These are phyloP conservation scores for Phymatocera aterrima DNA, from an alignment of 2,888 invertebrate species.

Conservation along the genomic window DNA sequence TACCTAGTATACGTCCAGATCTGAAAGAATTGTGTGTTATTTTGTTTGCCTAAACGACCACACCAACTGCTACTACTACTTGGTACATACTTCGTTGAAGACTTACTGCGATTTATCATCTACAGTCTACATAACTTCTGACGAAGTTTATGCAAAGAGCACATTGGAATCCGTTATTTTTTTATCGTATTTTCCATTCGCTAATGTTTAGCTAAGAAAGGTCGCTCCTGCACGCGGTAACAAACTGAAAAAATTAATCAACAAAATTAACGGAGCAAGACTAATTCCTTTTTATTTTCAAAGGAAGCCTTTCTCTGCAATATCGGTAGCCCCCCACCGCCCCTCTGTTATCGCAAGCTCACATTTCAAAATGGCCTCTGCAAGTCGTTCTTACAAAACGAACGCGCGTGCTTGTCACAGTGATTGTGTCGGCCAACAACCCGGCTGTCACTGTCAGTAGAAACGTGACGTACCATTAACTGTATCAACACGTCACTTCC, in stretches of 20 bases:
- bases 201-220: neutral
- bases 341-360: slow-evolving; percentile 37
- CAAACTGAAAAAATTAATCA: neutral
- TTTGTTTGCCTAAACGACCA: neutral
- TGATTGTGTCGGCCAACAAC: slow-evolving; percentile 50
- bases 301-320: slow-evolving; percentile 62
- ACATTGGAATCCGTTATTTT: too few relatives aligned
- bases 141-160: too few relatives aligned
- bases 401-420: slow-evolving; percentile 48
- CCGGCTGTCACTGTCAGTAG: slow-evolving; percentile 52
- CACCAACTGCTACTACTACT: neutral
- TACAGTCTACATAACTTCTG: too few relatives aligned
- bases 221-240: neutral
- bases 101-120: neutral
- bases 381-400: slow-evolving; percentile 46
- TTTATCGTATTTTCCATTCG: too few relatives aligned
- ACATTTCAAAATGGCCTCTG: slow-evolving; percentile 41
- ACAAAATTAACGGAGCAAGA: neutral
- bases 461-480: slow-evolving; percentile 58
- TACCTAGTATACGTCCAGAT: neutral
- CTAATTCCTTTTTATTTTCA: neutral
- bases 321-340: neutral
- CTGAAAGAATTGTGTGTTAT: slow-evolving; percentile 14
- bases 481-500: slow-evolving; percentile 60
- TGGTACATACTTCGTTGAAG: neutral